Percentiles rank a stretch among this genome's conserved stretches.
Evolutionary conservation across 2,113 vertebrate genomes (phyloP).

Genomic region (Lanius collurio): DNA sequence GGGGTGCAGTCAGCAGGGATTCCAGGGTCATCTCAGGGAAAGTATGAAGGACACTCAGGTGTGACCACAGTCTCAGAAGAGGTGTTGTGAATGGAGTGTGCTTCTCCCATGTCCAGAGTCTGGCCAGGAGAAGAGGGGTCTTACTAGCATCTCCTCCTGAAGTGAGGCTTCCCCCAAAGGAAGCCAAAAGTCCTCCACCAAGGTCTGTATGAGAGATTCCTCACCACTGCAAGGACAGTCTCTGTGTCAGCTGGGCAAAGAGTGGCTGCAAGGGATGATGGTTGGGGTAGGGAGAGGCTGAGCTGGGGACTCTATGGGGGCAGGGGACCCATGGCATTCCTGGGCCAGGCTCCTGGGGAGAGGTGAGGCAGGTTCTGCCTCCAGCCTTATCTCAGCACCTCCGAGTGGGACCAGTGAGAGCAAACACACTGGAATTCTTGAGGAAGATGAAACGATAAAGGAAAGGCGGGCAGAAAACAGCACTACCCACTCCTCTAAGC

Average conservation of each 20-base stretch:
- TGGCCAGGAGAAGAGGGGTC: not conserved
- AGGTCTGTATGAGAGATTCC: not conserved
- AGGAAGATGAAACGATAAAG: constrained; percentile 73
- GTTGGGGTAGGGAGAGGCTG: not conserved
- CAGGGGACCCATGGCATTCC: constrained; percentile 49
- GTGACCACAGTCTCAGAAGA: not conserved
- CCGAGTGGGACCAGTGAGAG: constrained; percentile 64
- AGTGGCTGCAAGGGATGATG: not conserved
- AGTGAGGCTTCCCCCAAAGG: not conserved
- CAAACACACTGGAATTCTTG: constrained; percentile 73
- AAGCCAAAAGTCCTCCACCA: not conserved
- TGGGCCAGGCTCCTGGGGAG: constrained; percentile 19
- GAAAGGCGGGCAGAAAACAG: constrained; percentile 44
- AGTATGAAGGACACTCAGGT: not conserved
- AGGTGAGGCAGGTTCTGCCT: constrained; percentile 48
- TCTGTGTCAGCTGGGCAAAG: not conserved
- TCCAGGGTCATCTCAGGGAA: not conserved
- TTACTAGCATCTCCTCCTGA: not conserved
- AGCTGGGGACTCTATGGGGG: not conserved
- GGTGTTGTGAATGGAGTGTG: not conserved
- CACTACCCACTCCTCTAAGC: constrained; percentile 47
- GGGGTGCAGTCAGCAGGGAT: not conserved
- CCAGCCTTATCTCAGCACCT: constrained; percentile 66
- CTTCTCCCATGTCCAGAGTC: not conserved
- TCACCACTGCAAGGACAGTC: not conserved